These are phyloP conservation scores for Ctenochaetus hawaiiensis DNA, from an alignment of 2,797 vertebrate genomes.

Conservation along the genomic window DNA sequence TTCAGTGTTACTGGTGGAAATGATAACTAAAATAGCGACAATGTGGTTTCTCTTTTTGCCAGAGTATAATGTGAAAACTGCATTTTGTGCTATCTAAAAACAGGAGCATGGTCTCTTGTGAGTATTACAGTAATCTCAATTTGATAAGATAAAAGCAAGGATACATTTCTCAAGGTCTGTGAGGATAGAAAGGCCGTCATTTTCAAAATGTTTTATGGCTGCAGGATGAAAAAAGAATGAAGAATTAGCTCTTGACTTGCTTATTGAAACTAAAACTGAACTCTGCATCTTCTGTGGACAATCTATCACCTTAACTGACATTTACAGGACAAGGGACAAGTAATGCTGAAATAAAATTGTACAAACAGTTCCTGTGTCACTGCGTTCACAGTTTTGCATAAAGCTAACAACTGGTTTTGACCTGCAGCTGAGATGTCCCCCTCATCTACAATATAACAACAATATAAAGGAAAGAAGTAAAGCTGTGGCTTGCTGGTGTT, in stretches of 20 bases:
- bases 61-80: not conserved
- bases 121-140: constrained; percentile 4
- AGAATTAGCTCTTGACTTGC: not conserved
- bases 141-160: constrained; percentile 11
- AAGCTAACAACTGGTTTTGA: not conserved
- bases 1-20: not conserved
- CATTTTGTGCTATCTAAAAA: constrained; percentile 2
- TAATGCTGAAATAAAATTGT: not conserved
- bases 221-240: not conserved
- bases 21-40: not conserved
- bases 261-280: constrained; percentile 9
- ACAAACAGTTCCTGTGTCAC: not conserved
- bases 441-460: too few species aligned
- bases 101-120: not conserved
- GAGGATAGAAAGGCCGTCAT: not conserved
- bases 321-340: not conserved
- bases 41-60: not conserved
- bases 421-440: not conserved
- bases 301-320: not conserved
- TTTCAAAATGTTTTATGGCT: not conserved
- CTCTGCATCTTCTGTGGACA: not conserved
- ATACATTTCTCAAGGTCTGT: constrained; percentile 11
- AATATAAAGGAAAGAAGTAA: not conserved
- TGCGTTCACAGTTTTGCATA: not conserved
- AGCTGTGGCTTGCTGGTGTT: not conserved